A percentile compares a stretch with the other conserved stretches of the same genome.
phyloP scores from a whole-genome alignment of 2,113 vertebrate species.

The Falcunculus frontatus region DNA sequence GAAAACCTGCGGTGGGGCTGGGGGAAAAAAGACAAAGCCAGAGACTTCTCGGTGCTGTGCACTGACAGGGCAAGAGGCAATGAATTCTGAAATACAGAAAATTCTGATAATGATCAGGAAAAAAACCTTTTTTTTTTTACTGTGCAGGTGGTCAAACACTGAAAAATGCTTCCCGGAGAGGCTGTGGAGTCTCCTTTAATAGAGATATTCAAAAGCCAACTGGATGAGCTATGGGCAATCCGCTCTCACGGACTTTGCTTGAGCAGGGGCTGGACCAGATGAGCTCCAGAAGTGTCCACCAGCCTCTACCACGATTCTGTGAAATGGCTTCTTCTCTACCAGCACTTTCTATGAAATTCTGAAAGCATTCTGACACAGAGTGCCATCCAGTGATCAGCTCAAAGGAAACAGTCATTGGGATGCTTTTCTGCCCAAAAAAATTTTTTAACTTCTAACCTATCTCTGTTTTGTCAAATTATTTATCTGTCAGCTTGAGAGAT shows the following conservation, averaged over 20 bases:
- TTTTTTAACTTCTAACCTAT: not conserved
- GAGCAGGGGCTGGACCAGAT: not conserved
- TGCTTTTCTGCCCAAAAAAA: not conserved
- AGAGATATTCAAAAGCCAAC: not conserved
- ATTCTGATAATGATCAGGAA: not conserved
- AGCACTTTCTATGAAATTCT: not conserved
- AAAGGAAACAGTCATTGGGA: not conserved
- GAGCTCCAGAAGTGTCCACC: not conserved
- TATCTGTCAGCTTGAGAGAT: not conserved
- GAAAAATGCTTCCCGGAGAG: not conserved
- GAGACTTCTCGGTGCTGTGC: not conserved
- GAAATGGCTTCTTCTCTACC: not conserved
- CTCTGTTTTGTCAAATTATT: not conserved
- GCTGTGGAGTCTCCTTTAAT: not conserved
- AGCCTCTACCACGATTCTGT: accelerated
- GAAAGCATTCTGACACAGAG: not conserved
- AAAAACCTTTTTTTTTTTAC: not conserved
- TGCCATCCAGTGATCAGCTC: not conserved
- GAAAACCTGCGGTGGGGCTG: not conserved
- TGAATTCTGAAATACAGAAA: not conserved
- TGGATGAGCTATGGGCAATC: not conserved
- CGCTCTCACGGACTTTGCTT: not conserved
- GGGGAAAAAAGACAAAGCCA: not conserved
- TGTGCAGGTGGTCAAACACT: not conserved
- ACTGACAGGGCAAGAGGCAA: not conserved